Percentiles rank a stretch among this genome's conserved stretches.
phyloP scores from a whole-genome alignment of 2,113 vertebrate species.

The Peromyscus polionotus region DNA sequence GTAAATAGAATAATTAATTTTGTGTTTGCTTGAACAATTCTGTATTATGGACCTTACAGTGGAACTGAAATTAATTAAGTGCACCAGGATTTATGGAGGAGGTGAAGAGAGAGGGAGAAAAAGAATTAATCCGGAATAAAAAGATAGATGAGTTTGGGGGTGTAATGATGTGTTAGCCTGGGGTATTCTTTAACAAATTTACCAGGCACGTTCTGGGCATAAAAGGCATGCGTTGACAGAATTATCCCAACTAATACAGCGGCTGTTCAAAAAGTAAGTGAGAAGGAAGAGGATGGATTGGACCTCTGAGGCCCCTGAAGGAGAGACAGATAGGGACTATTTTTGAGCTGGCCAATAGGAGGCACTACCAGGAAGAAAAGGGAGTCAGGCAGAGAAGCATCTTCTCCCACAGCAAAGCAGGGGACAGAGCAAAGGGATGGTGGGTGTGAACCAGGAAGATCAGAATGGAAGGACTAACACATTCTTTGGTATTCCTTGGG shows the following conservation, averaged over 20 bases:
- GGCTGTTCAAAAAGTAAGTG: conserved; percentile 92
- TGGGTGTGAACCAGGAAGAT: not conserved
- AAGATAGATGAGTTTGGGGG: conserved; percentile 99
- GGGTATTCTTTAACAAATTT: conserved; percentile 97
- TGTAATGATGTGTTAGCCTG: conserved; percentile 96
- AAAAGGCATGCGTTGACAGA: conserved; percentile 93
- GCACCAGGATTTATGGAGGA: conserved; percentile 99
- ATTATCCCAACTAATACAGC: conserved; percentile 96
- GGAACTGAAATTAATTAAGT: conserved; percentile 99
- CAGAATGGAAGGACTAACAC: not conserved
- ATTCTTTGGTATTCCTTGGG: not conserved
- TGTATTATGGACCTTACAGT: conserved; percentile 97
- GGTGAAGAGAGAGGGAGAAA: conserved; percentile 95
- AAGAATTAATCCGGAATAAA: conserved; percentile 98
- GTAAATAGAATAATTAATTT: conserved; percentile 99
- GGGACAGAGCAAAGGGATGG: not conserved
- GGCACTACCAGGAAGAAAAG: not conserved
- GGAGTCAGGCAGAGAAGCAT: not conserved
- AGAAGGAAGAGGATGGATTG: conserved; percentile 82
- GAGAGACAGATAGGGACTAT: not conserved
- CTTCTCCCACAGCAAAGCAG: not conserved
- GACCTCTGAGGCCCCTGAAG: not conserved
- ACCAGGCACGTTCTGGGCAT: conserved; percentile 93
- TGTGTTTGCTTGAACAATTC: conserved; percentile 99
- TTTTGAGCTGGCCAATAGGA: conserved; percentile 11